Conservation (phyloP, 2,797 vertebrate species). For the Onychomys torridus region DNA sequence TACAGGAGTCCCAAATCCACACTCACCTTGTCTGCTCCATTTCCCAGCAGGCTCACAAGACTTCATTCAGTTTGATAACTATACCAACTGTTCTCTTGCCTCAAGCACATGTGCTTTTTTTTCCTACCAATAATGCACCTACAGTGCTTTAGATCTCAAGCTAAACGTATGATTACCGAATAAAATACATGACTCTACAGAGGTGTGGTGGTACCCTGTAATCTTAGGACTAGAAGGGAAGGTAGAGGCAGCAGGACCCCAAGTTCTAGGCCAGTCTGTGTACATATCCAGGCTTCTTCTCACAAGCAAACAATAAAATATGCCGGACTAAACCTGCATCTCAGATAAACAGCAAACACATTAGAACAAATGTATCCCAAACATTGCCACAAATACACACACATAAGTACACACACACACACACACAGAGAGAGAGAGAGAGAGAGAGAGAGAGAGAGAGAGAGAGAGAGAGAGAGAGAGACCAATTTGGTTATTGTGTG, state of each 20-base stretch:
- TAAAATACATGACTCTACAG: background rate
- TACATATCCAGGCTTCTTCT: background rate
- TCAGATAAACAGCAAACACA: background rate
- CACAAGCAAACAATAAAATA: background rate
- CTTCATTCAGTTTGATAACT: background rate
- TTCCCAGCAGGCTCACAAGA: background rate
- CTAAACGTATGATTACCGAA: background rate
- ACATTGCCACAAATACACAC: background rate
- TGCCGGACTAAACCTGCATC: background rate
- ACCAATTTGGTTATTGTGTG: background rate
- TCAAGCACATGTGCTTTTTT: background rate
- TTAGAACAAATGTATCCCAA: background rate
- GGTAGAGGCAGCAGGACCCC: too few relatives aligned
- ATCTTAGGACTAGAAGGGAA: background rate
- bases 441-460: conserved; percentile 20
- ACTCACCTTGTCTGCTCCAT: background rate
- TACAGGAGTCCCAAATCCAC: background rate
- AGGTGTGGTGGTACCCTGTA: background rate
- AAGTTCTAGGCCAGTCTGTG: background rate
- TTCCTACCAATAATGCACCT: background rate
- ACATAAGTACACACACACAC: fast-evolving
- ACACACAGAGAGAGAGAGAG: background rate
- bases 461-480: conserved; percentile 8
- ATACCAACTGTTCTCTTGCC: background rate
- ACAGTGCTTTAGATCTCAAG: background rate